phyloP scores from a whole-genome alignment of 2,797 vertebrate genomes.

The Fundulus diaphanus region DNA sequence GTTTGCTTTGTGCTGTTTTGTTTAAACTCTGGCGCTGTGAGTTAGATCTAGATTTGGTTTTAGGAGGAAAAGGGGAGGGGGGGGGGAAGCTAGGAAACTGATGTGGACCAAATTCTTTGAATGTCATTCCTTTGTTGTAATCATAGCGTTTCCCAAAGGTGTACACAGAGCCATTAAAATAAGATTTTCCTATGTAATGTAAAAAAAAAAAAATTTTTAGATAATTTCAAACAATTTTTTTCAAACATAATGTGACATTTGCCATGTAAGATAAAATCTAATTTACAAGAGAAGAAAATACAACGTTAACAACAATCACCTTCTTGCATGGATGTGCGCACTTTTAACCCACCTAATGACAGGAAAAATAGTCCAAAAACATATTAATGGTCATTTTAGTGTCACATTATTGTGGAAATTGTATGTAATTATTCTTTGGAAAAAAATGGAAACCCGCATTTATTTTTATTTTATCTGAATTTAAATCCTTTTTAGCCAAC shows the following conservation, averaged over 20 bases:
- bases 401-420: not conserved
- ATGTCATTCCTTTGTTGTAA: too few species aligned
- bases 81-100: too few species aligned
- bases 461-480: not conserved
- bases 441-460: not conserved
- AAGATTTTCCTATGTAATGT: not conserved
- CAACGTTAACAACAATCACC: not conserved
- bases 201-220: not conserved
- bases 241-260: not conserved
- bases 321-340: not conserved
- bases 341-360: not conserved
- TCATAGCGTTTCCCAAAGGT: not conserved
- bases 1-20: not conserved
- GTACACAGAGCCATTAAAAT: not conserved
- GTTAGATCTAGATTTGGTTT: not conserved
- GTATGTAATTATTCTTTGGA: too few species aligned
- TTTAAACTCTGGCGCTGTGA: not conserved
- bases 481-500: not conserved
- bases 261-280: not conserved
- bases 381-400: not conserved
- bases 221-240: not conserved
- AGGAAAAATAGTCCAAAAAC: not conserved
- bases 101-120: too few species aligned
- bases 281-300: not conserved
- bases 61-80: not conserved